Conservation (phyloP, 1,140 invertebrate genomes). For the Zaprionus lachaisei region DNA sequence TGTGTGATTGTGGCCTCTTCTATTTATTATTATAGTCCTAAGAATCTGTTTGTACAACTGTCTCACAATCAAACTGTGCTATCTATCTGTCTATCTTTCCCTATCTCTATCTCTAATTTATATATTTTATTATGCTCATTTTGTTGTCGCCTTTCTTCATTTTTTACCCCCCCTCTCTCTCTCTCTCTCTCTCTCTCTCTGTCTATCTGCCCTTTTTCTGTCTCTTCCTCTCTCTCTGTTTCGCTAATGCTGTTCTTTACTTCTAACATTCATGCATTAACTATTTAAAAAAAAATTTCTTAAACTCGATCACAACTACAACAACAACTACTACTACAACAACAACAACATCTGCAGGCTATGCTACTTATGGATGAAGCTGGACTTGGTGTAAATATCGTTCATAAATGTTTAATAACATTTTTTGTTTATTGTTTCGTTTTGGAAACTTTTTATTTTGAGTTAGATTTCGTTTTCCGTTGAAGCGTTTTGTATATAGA, state of each 20-base stretch:
- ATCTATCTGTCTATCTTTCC: constrained; percentile 34
- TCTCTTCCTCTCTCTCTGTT: constrained; percentile 40
- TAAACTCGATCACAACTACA: constrained; percentile 72
- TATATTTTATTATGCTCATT: constrained; percentile 12
- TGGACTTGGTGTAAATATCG: constrained; percentile 93
- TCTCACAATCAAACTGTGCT: constrained; percentile 15
- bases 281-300: constrained; percentile 67
- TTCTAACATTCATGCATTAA: constrained; percentile 72
- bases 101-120: constrained; percentile 25
- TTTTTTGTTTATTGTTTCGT: constrained; percentile 46
- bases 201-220: constrained; percentile 36
- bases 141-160: constrained; percentile 26
- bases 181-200: constrained; percentile 37
- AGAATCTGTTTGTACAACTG: constrained; percentile 17
- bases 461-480: constrained; percentile 8
- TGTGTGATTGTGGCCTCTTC: constrained; percentile 38
- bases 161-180: constrained; percentile 14
- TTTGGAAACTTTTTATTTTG: constrained; percentile 33
- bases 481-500: constrained; percentile 39
- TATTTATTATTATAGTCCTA: constrained; percentile 8
- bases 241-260: constrained; percentile 50
- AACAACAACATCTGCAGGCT: constrained; percentile 86
- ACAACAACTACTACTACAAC: constrained; percentile 50
- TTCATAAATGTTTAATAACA: constrained; percentile 68
- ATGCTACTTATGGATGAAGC: constrained; percentile 96